Conservation (phyloP, 2,113 vertebrate species). For the human region GRCh38 chr5:142027001-142027500, state of each 20-base stretch:
- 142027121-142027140: neutral
- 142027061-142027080: neutral
- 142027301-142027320: no score
- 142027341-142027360: neutral
- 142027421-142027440: neutral
- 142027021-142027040: accelerated
- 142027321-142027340: no score
- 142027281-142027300: no score
- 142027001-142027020: neutral
- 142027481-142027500: neutral
- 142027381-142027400: neutral
- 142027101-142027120: neutral
- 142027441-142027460: neutral
- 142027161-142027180: neutral
- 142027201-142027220: neutral
- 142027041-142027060: neutral
- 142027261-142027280: no score
- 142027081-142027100: neutral
- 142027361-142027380: neutral
- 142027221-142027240: no score
- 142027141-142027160: neutral
- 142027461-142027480: neutral
- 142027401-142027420: neutral
- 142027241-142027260: no score
- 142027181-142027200: neutral